Conservation (phyloP, 1,140 invertebrate genomes). For the Drosophila varians region DNA sequence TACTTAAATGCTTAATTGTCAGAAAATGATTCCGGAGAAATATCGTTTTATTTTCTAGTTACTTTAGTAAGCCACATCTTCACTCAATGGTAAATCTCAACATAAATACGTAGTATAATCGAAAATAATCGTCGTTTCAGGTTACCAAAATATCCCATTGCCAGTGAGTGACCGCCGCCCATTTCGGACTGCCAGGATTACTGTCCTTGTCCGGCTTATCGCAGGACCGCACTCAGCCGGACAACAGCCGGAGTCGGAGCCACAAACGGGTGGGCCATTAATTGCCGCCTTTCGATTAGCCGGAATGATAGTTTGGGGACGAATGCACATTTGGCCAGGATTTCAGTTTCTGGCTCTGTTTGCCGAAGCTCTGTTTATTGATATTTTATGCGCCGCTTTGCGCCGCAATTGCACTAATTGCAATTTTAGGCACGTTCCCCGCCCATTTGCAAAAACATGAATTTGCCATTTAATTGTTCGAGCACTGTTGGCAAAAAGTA, state of each 20-base stretch:
- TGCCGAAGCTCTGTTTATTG: slow-evolving; percentile 66
- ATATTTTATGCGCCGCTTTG: slow-evolving; percentile 69
- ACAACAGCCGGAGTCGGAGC: background rate
- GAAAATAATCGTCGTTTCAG: background rate
- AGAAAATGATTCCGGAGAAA: too few species aligned
- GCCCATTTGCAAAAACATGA: slow-evolving; percentile 66
- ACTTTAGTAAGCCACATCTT: background rate
- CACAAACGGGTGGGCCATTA: slow-evolving; percentile 41
- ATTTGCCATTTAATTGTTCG: slow-evolving; percentile 65
- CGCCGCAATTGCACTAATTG: slow-evolving; percentile 62
- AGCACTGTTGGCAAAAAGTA: slow-evolving; percentile 23
- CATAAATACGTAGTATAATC: background rate
- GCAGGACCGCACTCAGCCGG: slow-evolving; percentile 10
- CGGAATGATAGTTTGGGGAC: slow-evolving; percentile 6
- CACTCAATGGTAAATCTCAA: background rate
- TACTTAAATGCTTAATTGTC: too few species aligned
- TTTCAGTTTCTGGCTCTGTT: slow-evolving; percentile 19
- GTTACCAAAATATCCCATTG: background rate
- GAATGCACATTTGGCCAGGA: slow-evolving; percentile 32
- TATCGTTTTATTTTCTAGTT: too few species aligned
- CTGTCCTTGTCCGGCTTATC: slow-evolving; percentile 24
- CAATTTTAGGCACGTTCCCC: slow-evolving; percentile 73
- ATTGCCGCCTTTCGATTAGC: slow-evolving; percentile 48
- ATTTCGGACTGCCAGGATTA: slow-evolving; percentile 23
- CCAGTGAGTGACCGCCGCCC: background rate